Conservation (phyloP, 2,888 invertebrate genomes). For the Brachyptera putata region DNA sequence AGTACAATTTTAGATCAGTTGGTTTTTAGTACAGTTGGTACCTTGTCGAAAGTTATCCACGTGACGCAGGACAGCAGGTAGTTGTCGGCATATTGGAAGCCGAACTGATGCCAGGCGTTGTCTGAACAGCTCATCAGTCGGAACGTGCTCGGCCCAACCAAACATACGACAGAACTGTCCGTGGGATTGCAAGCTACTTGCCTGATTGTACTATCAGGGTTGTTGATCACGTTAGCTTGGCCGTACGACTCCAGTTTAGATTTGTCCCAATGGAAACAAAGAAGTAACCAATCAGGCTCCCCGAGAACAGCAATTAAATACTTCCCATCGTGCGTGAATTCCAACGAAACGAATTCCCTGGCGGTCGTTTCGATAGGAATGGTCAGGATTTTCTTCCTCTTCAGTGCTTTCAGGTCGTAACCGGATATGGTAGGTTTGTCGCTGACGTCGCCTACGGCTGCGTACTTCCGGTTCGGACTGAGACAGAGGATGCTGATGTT, state of each 20-base stretch:
- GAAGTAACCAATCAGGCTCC: slow-evolving; percentile 75
- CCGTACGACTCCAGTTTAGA: slow-evolving; percentile 72
- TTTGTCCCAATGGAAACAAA: slow-evolving; percentile 78
- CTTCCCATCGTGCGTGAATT: slow-evolving; percentile 79
- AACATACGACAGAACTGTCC: slow-evolving; percentile 66
- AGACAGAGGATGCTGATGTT: slow-evolving; percentile 56
- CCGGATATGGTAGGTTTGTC: slow-evolving; percentile 63
- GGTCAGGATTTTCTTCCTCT: slow-evolving; percentile 62
- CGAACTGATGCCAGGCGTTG: slow-evolving; percentile 75
- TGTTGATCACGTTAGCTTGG: slow-evolving; percentile 50
- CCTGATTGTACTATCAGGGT: slow-evolving; percentile 50
- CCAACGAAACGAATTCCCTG: slow-evolving; percentile 63
- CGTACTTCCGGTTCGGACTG: slow-evolving; percentile 52
- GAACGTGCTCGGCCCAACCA: slow-evolving; percentile 62
- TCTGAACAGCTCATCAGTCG: slow-evolving; percentile 73
- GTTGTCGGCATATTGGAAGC: slow-evolving; percentile 75
- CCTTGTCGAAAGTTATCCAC: slow-evolving; percentile 81
- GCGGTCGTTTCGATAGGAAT: slow-evolving; percentile 57
- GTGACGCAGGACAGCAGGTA: slow-evolving; percentile 68
- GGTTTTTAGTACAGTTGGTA: too few relatives aligned
- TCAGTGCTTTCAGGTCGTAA: slow-evolving; percentile 66
- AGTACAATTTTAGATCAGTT: too few relatives aligned
- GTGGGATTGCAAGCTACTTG: slow-evolving; percentile 54
- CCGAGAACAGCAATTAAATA: slow-evolving; percentile 74
- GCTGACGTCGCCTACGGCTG: slow-evolving; percentile 48